These are phyloP conservation scores for Drosophila varians DNA, from an alignment of 1,140 invertebrate species.

Conservation along the genomic window DNA sequence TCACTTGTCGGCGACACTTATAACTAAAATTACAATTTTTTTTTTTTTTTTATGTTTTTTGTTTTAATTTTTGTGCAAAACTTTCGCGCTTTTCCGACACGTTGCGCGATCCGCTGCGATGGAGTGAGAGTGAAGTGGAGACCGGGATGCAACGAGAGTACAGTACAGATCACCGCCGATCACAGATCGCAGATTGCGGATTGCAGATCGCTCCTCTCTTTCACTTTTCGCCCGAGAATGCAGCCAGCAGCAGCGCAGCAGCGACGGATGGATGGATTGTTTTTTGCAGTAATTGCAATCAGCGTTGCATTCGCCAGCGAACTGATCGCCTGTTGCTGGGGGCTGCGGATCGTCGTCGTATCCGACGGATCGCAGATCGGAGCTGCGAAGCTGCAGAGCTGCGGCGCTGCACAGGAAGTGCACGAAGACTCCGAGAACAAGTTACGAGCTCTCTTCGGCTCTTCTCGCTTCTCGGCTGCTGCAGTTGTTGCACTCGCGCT, in stretches of 20 bases:
- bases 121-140: slow-evolving; percentile 27
- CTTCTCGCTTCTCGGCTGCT: slow-evolving; percentile 27
- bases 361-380: slow-evolving; percentile 28
- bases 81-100: slow-evolving; percentile 60
- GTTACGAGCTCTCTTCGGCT: slow-evolving; percentile 52
- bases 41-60: slow-evolving; percentile 5
- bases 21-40: slow-evolving; percentile 23
- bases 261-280: slow-evolving; percentile 7
- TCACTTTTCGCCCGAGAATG: slow-evolving; percentile 67
- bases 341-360: slow-evolving; percentile 38
- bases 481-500: slow-evolving; percentile 48
- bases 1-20: slow-evolving; percentile 37
- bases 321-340: slow-evolving; percentile 71
- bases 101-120: slow-evolving; percentile 43
- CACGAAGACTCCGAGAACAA: slow-evolving; percentile 73
- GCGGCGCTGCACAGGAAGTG: slow-evolving; percentile 70
- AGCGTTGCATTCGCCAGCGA: slow-evolving; percentile 74
- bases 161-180: slow-evolving; percentile 56
- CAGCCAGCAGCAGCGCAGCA: slow-evolving; percentile 38
- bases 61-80: slow-evolving; percentile 22
- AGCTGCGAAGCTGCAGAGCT: neutral
- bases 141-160: slow-evolving; percentile 55
- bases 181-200: neutral
- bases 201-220: slow-evolving; percentile 28
- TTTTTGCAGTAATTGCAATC: slow-evolving; percentile 72